A percentile compares a stretch with the other conserved stretches of the same genome.
Evolutionary conservation across 2,797 vertebrate genomes (phyloP).

Genomic region (Podarcis siculus): DNA sequence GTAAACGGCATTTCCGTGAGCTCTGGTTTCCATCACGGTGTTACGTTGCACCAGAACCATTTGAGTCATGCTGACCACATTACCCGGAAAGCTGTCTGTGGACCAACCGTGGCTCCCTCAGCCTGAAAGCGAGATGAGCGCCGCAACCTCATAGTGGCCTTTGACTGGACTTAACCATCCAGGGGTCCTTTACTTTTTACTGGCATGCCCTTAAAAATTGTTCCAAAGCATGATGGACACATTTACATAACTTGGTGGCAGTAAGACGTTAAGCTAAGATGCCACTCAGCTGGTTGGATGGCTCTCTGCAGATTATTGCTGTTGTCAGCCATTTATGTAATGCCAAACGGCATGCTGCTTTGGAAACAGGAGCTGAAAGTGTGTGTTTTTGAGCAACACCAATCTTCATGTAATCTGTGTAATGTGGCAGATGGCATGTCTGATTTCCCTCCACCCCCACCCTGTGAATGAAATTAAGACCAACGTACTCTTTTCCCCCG

Average conservation of each 20-base stretch:
- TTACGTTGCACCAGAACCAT: no score
- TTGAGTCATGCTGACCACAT: no score
- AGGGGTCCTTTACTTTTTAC: not conserved
- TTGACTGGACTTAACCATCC: no score
- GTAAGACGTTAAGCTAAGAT: not conserved
- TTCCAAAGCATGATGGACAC: not conserved
- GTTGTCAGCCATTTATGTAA: not conserved
- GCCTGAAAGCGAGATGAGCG: no score
- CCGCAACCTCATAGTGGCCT: no score
- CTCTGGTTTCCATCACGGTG: no score
- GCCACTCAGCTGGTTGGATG: not conserved
- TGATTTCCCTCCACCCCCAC: not conserved
- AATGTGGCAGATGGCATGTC: conserved; percentile 2
- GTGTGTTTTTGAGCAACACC: conserved; percentile 1
- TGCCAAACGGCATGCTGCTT: not conserved
- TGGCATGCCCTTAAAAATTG: not conserved
- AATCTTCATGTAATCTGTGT: conserved; percentile 17
- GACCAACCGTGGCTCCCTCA: no score
- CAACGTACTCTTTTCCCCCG: not conserved
- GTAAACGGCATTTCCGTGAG: no score
- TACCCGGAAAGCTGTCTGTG: no score
- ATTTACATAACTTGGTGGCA: not conserved
- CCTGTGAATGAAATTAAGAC: conserved; percentile 7
- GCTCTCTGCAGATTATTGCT: not conserved
- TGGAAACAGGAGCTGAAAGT: not conserved